phyloP scores from a whole-genome alignment of 2,797 vertebrate genomes.

The Acomys russatus region DNA sequence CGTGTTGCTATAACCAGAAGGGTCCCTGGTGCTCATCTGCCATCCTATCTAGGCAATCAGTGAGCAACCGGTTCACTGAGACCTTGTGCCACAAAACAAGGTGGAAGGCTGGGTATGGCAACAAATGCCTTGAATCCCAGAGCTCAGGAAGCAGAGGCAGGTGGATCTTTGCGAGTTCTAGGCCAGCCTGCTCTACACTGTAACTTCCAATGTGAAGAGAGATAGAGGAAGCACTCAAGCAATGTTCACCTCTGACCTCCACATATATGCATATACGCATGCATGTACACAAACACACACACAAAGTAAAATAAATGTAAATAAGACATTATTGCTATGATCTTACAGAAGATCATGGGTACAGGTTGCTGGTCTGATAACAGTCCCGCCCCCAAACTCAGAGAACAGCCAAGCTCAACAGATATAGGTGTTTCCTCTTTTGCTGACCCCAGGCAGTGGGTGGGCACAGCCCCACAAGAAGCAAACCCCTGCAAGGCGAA shows the following conservation, averaged over 20 bases:
- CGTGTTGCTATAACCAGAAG: neutral
- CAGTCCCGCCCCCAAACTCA: neutral
- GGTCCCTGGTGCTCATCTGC: neutral
- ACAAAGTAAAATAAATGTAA: neutral
- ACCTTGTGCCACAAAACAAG: neutral
- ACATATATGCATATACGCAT: neutral
- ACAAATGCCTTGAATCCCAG: neutral
- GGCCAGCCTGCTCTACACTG: neutral
- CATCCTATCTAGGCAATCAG: neutral
- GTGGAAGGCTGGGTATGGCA: neutral
- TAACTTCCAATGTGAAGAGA: neutral
- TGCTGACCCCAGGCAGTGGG: neutral
- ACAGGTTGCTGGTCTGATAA: neutral
- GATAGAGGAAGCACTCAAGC: neutral
- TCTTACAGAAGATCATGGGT: no score
- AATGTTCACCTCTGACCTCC: neutral
- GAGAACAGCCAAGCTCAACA: no score
- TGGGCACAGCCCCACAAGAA: neutral
- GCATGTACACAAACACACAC: neutral
- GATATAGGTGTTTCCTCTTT: neutral
- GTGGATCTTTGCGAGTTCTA: neutral
- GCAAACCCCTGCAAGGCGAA: neutral
- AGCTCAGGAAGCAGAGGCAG: neutral
- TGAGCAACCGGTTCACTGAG: neutral
- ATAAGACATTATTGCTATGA: no score